Evolutionary conservation across 92 coral and sea anemone genomes (phyloP).

Genomic region (Diadumene lineata): DNA sequence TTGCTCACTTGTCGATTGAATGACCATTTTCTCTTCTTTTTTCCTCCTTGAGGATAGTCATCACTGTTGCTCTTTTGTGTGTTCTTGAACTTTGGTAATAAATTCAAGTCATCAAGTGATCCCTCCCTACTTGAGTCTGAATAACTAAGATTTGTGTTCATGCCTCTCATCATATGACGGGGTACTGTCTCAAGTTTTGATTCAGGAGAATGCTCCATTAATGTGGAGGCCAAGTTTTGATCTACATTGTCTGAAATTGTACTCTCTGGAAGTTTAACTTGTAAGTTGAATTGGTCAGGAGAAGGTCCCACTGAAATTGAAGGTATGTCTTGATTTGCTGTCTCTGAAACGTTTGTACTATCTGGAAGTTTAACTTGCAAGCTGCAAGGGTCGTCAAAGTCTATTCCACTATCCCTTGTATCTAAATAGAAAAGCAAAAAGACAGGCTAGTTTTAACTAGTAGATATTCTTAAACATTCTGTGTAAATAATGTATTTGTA

Average conservation of each 20-base stretch:
- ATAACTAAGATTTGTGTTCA: background rate
- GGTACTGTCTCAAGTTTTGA: slow-evolving; percentile 1
- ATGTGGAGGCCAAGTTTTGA: no score
- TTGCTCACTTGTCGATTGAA: background rate
- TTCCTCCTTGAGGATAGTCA: background rate
- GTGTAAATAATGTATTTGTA: no score
- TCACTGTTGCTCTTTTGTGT: background rate
- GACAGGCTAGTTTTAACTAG: background rate
- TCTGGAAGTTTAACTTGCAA: background rate
- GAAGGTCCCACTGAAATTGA: background rate
- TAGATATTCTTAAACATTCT: no score
- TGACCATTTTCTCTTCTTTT: background rate
- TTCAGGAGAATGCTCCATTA: no score
- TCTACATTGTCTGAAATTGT: no score
- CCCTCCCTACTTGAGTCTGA: background rate
- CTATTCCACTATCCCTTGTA: slow-evolving; percentile 8
- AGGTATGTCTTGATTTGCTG: background rate
- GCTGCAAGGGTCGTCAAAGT: background rate
- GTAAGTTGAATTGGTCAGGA: background rate
- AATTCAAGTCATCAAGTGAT: background rate
- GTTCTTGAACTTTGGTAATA: background rate
- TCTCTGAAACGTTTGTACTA: no score
- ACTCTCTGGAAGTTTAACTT: no score
- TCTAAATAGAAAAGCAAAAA: background rate
- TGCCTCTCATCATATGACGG: background rate